Evolutionary conservation across 1,140 invertebrate species (phyloP), one percentile per base, ranked within the genome.

Genomic region (Ceratina australensis): DNA sequence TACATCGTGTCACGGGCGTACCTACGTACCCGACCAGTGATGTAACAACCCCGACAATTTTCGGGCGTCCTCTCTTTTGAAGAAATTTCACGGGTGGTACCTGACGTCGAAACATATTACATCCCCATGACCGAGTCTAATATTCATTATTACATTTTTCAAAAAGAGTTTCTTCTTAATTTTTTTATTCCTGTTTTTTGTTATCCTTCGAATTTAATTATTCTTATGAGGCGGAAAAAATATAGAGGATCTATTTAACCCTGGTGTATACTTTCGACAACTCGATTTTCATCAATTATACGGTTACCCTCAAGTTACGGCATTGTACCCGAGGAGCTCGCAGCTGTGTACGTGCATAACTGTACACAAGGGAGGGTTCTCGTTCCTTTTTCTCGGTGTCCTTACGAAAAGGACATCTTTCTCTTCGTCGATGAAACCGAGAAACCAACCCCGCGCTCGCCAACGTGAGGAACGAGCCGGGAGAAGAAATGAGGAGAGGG

Each of bases 361-460:
- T 76, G 69, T 83, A 69, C 59, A 76, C 56, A 69, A 22, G 49
- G 52, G 28, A 20, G 56, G 33, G 61, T 72, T 79, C 61, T 69
- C 47, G 63, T 66, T 52, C 57, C 64, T 57, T 73, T 67, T 61
- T 20, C 33, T 47, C 47, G 63, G 65, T 77, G 78, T 86, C 78
- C 65, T 81, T 73, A 54, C 56, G 59, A 79, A 79, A 82, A 85
- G 80, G 75, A 76, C 65, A 72, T 68, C 57, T 84, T 82, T 84
- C 72, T 69, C 60, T 72, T 49, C 56, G 72, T 71, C 59, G 72
- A 85, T 73, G 52, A 72, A 71, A 72, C 60, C 69, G 68, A 79
- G 60, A 56, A 42, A 42, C 33, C 33, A 42, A 42, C 33, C 33
- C 33, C 60, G 26, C 61, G 59, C 54, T 54, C 78, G 52, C 54